Conservation (phyloP, 2,113 vertebrate species). For the Psilopogon haemacephalus region DNA sequence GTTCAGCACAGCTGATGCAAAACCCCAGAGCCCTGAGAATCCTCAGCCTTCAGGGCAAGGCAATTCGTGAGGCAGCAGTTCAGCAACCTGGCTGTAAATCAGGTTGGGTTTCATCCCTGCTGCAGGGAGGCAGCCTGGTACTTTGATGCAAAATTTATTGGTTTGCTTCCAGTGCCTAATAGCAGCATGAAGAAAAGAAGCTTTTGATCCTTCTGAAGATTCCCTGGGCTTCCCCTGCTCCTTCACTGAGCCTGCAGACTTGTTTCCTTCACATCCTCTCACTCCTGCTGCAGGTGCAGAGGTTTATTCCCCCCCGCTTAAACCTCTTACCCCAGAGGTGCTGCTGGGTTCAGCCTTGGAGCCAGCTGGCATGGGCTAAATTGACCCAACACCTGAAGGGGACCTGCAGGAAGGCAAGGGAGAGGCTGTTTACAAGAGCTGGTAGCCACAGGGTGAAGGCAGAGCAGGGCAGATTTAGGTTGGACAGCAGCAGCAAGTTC, state of each 20-base stretch:
- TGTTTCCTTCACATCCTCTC: background rate
- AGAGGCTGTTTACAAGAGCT: too few relatives aligned
- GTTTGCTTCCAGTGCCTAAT: background rate
- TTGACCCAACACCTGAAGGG: too few relatives aligned
- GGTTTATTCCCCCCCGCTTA: too few relatives aligned
- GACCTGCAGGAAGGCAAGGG: too few relatives aligned
- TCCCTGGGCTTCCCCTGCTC: background rate
- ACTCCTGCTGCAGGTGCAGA: accelerated
- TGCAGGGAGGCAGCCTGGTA: background rate
- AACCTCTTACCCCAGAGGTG: accelerated
- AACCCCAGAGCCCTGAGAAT: background rate
- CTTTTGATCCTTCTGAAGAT: slow-evolving; percentile 26
- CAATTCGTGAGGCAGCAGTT: background rate
- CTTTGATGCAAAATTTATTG: slow-evolving; percentile 13
- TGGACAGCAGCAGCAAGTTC: too few relatives aligned
- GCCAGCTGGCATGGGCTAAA: background rate
- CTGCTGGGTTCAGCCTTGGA: background rate
- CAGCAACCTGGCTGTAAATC: background rate
- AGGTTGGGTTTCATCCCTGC: background rate
- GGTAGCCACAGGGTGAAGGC: too few relatives aligned
- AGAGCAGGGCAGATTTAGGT: too few relatives aligned
- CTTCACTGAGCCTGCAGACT: too few relatives aligned
- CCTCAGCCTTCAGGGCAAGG: background rate
- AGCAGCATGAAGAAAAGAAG: slow-evolving; percentile 28
- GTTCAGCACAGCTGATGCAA: background rate